Evolutionary conservation across 2,113 vertebrate species (phyloP).

Genomic region (Addax nasomaculatus): DNA sequence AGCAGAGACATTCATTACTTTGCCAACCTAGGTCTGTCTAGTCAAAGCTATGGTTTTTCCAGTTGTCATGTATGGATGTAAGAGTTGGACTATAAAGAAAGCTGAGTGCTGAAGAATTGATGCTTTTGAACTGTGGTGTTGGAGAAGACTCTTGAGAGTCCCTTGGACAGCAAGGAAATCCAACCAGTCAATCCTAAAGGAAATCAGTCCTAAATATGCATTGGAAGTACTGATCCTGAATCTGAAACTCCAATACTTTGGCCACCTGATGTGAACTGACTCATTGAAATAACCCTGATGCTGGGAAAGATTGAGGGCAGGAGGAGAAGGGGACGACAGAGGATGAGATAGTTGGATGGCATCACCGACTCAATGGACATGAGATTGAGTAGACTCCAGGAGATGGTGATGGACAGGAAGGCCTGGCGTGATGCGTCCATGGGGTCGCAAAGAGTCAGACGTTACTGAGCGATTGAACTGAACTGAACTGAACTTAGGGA

Average conservation of each 20-base stretch:
- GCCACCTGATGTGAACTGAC: background rate
- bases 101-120: background rate
- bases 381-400: background rate
- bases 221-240: background rate
- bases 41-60: background rate
- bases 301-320: background rate
- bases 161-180: background rate
- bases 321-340: background rate
- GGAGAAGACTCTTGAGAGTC: background rate
- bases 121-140: background rate
- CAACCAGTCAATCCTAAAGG: background rate
- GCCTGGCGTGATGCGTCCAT: rapidly evolving
- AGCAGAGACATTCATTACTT: background rate
- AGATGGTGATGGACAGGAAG: background rate
- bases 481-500: background rate
- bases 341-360: background rate
- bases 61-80: background rate
- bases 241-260: background rate
- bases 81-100: background rate
- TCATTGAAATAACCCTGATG: background rate
- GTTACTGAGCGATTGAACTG: background rate
- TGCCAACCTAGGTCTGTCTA: background rate
- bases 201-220: background rate
- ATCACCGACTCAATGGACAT: background rate
- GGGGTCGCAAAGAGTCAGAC: background rate